Percentiles rank a stretch among this genome's conserved stretches.
Conservation (phyloP, 2,797 vertebrate genomes). For the Potorous gilbertii region DNA sequence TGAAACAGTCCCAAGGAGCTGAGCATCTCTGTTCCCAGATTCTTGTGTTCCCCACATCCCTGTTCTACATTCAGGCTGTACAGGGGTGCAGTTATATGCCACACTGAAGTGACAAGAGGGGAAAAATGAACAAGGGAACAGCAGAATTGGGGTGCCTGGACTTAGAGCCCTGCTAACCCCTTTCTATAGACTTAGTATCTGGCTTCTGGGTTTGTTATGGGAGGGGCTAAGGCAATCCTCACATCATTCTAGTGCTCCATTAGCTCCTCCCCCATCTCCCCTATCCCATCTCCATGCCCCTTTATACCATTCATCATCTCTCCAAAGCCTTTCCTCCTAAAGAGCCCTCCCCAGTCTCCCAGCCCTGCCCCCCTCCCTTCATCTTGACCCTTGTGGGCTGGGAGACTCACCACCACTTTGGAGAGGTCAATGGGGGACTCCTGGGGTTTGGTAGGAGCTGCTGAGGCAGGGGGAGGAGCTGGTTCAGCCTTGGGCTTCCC, state of each 20-base stretch:
- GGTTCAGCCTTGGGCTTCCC: conserved; percentile 69
- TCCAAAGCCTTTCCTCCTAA: neutral
- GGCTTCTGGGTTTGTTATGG: conserved; percentile 11
- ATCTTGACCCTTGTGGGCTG: conserved; percentile 28
- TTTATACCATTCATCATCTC: neutral
- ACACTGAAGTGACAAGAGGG: neutral
- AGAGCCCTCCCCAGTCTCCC: neutral
- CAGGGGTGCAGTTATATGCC: neutral
- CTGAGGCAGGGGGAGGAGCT: neutral
- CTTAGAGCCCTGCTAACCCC: neutral
- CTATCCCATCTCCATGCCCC: neutral
- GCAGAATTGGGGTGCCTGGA: neutral
- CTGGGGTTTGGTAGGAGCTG: conserved; percentile 59
- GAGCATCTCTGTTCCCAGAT: conserved; percentile 48
- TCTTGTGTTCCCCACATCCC: conserved; percentile 49
- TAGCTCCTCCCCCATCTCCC: neutral
- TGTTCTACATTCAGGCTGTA: conserved; percentile 28
- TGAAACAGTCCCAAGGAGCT: conserved; percentile 56
- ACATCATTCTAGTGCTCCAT: neutral
- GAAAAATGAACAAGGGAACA: conserved; percentile 42
- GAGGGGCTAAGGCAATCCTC: neutral
- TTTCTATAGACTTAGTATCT: neutral
- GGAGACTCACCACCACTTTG: conserved; percentile 82
- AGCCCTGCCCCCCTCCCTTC: conserved; percentile 2
- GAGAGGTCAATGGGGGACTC: conserved; percentile 81